Conservation (phyloP, 2,113 vertebrate genomes). For the Octodon degus region DNA sequence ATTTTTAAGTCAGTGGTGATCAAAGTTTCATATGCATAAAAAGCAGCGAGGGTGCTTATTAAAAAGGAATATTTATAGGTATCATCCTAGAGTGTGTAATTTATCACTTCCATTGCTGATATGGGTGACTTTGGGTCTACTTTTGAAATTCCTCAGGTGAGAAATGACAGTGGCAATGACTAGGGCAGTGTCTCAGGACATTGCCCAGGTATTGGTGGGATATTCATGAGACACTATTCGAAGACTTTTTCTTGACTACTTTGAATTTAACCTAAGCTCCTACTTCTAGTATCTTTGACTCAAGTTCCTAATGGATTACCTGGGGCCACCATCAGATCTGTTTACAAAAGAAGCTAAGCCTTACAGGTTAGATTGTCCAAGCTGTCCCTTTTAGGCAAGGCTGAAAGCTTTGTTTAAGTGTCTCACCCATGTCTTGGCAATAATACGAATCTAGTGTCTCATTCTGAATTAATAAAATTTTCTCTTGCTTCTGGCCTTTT, state of each 20-base stretch:
- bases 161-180: neutral
- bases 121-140: neutral
- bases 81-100: neutral
- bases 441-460: neutral
- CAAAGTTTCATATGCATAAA: slow-evolving; percentile 19
- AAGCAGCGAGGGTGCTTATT: slow-evolving; percentile 8
- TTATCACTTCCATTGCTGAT: neutral
- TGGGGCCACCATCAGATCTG: neutral
- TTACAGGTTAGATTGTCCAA: neutral
- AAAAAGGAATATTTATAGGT: neutral
- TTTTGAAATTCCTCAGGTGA: neutral
- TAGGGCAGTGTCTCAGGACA: neutral
- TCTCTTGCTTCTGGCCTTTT: neutral
- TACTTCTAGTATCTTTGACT: neutral
- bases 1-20: slow-evolving; percentile 47
- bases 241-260: neutral
- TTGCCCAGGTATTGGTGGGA: too few species aligned
- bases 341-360: neutral
- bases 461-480: neutral
- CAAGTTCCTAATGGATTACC: neutral
- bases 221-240: neutral
- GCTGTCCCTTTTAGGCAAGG: neutral
- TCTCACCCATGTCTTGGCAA: neutral
- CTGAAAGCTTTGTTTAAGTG: neutral
- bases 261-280: neutral